phyloP scores from a whole-genome alignment of 1,140 invertebrate genomes.

The Leptopilina clavipes region DNA sequence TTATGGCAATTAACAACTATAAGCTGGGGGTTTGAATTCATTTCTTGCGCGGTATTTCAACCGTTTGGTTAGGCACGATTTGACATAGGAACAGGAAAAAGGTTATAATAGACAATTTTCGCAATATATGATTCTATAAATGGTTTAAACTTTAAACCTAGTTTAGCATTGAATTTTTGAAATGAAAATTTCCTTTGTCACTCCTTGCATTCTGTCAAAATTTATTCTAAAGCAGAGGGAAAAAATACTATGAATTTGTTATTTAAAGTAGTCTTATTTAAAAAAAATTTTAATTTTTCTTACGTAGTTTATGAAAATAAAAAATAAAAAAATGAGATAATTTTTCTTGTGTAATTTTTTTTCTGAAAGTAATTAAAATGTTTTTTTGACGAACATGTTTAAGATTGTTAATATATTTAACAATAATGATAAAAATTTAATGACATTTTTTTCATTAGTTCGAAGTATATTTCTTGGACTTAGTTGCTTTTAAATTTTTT shows the following conservation, averaged over 20 bases:
- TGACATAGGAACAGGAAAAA: background rate
- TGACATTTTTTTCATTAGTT: background rate
- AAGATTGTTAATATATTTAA: too few species aligned
- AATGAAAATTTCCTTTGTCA: background rate
- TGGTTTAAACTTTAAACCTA: background rate
- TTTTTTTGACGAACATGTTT: too few species aligned
- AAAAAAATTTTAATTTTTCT: too few species aligned
- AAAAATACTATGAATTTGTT: too few species aligned
- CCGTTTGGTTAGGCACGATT: background rate
- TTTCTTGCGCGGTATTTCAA: constrained; percentile 1
- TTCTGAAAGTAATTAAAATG: too few species aligned
- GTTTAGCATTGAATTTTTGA: background rate
- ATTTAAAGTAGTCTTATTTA: too few species aligned
- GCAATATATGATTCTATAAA: background rate
- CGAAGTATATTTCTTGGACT: background rate
- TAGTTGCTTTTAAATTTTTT: background rate
- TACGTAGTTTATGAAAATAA: too few species aligned
- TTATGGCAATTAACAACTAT: background rate
- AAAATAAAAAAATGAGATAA: too few species aligned
- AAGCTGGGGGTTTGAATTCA: background rate
- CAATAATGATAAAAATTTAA: too few species aligned
- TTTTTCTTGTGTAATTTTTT: too few species aligned
- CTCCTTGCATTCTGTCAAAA: background rate
- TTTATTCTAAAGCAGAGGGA: background rate
- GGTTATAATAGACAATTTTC: background rate